Base-by-base conservation (phyloP, 2,797 vertebrate genomes). In the Threskiornis aethiopicus region DNA sequence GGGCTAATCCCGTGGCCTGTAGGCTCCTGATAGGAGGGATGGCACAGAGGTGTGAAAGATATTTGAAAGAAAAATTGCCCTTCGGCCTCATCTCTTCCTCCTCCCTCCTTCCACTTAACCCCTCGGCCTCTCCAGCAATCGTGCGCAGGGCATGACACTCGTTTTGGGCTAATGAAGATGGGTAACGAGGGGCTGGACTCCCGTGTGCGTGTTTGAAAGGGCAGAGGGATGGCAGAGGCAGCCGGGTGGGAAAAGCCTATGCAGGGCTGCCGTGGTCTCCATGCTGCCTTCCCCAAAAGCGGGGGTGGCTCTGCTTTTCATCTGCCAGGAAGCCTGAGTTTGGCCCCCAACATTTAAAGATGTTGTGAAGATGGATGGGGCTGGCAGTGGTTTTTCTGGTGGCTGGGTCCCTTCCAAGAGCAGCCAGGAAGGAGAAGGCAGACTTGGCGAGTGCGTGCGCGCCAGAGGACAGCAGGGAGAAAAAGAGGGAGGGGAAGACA, bases 361-460 rank as follows among this genome's bases (percentile, higher is more conserved):
- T 19, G 5, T 2, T 19, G 16, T 44, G 70, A 73, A 65, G 24
- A 10, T 29, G 44, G 37, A 58, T 9, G 18, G 49, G 15, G 21
- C 22, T 51, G 18, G 17, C 1, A 0, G 11, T 76, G 73, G 14
- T 28, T 84, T 39, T 89, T 71, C 62, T 65, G 79, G 66, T 49
- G 24, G 29, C 6, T 62, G 33, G 26, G 39, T 54, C 47, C 41
- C 21, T 31, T 75, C n/a, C 26, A 31, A 61, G 58, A 69, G n/a
- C 24, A 86, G 47, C 14, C 9, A 3, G 51, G 62, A 82, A 92
- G 33, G 39, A 66, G 79, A 89, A 51, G 7, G 29, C 58, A 76
- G 42, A 67, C 14, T 20, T 1, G 3, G 46, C 37, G 49, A 51
- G 7, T 4, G 13, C 0, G 1, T 31, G 54, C 18, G 8, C 6